Conservation (phyloP, 2,888 invertebrate species). For the Xestobium rufovillosum region DNA sequence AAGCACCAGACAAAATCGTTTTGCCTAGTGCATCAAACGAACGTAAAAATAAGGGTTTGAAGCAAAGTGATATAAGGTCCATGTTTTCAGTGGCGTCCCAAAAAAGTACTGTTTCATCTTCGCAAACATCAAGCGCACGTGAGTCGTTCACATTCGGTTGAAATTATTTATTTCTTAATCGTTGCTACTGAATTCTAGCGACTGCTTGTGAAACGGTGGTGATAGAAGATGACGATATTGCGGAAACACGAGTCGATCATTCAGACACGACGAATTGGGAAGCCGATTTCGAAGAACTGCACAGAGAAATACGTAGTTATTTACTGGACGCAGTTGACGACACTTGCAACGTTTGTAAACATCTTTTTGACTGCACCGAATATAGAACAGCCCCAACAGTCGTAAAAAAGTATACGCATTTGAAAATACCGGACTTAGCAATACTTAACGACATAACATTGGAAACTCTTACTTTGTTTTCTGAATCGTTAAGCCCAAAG, state of each 20-base stretch:
- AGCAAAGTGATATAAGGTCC: conserved; percentile 50
- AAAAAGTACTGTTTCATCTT: conserved; percentile 41
- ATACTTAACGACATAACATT: conserved; percentile 28
- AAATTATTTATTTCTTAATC: no score
- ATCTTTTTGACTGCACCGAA: conserved; percentile 42
- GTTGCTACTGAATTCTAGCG: no score
- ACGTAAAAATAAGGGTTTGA: conserved; percentile 38
- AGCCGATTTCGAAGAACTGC: conserved; percentile 48
- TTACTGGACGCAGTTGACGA: no score
- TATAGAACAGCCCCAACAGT: no score
- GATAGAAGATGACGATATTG: no score
- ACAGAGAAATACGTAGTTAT: conserved; percentile 39
- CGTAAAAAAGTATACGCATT: conserved; percentile 9
- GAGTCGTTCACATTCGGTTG: no score
- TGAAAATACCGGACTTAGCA: conserved; percentile 24
- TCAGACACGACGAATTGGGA: no score
- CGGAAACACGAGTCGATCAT: no score
- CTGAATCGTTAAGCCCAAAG: conserved; percentile 22
- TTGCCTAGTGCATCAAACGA: no score
- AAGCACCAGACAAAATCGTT: no score
- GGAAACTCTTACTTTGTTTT: conserved; percentile 27
- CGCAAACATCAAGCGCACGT: no score
- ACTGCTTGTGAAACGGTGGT: no score
- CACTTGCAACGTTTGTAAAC: conserved; percentile 44
- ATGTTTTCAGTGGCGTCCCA: conserved; percentile 49